Evolutionary conservation across 2,797 vertebrate genomes (phyloP).

Genomic region (Aeoliscus strigatus): DNA sequence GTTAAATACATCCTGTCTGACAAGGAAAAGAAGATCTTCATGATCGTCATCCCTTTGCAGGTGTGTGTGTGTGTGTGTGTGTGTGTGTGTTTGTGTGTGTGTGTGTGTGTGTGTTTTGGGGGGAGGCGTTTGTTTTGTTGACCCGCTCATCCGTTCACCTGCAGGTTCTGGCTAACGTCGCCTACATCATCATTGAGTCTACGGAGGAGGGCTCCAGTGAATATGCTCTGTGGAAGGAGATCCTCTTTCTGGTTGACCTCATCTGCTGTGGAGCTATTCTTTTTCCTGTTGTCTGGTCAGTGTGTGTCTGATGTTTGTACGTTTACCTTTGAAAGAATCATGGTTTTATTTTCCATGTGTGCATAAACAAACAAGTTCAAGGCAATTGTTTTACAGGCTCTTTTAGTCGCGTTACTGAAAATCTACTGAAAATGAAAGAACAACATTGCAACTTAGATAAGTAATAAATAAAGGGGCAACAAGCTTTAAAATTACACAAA

Average conservation of each 20-base stretch:
- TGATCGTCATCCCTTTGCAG: constrained; percentile 84
- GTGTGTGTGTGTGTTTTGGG: neutral
- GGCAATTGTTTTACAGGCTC: too few species aligned
- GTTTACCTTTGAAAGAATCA: too few species aligned
- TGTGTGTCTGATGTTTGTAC: too few species aligned
- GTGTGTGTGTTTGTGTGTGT: neutral
- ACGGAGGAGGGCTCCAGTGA: constrained; percentile 82
- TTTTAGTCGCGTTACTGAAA: too few species aligned
- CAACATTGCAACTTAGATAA: too few species aligned
- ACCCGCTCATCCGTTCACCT: neutral
- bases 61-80: too few species aligned
- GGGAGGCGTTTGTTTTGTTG: neutral
- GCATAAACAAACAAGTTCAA: too few species aligned
- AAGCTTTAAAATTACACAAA: too few species aligned
- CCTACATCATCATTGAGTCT: constrained; percentile 82
- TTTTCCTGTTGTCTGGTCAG: constrained; percentile 83
- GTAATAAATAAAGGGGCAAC: too few species aligned
- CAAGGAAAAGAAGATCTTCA: constrained; percentile 88
- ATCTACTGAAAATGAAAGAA: too few species aligned
- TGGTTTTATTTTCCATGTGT: too few species aligned
- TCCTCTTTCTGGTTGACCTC: constrained; percentile 83
- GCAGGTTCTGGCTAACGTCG: constrained; percentile 79
- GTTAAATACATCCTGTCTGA: constrained; percentile 84
- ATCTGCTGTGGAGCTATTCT: constrained; percentile 85
- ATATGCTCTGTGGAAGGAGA: constrained; percentile 82